Evolutionary conservation across 1,140 invertebrate species (phyloP).

Genomic region (Delia radicum): DNA sequence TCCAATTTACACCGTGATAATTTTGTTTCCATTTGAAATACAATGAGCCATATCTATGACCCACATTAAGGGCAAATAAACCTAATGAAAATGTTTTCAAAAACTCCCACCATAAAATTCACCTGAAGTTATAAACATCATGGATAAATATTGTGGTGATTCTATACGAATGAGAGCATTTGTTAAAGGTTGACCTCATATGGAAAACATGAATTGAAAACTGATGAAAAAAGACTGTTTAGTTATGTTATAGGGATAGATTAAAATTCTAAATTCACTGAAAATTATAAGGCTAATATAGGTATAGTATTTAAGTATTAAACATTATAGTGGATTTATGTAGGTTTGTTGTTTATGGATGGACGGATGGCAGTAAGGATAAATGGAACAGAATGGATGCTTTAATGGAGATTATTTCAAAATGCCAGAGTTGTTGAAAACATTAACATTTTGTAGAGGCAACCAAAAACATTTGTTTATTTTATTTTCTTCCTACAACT

Average conservation of each 20-base stretch:
- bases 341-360: background rate
- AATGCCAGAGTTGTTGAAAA: conserved; percentile 12
- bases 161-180: background rate
- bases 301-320: background rate
- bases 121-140: background rate
- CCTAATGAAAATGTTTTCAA: background rate
- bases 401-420: conserved; percentile 15
- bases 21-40: too few species aligned
- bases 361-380: too few species aligned
- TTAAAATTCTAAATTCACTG: background rate
- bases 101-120: background rate
- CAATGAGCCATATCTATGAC: too few species aligned
- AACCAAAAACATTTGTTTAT: conserved; percentile 10
- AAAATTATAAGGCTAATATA: background rate
- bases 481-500: too few species aligned
- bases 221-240: background rate
- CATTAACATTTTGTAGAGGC: conserved; percentile 6
- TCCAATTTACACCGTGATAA: too few species aligned
- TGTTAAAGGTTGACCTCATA: background rate
- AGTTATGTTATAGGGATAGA: background rate
- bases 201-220: background rate
- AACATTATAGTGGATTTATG: background rate
- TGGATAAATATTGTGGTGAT: too few species aligned
- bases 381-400: background rate
- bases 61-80: background rate